A percentile compares a stretch with the other conserved stretches of the same genome.
Evolutionary conservation across 2,888 invertebrate species (phyloP).

Genomic region (Craniophora ligustri): DNA sequence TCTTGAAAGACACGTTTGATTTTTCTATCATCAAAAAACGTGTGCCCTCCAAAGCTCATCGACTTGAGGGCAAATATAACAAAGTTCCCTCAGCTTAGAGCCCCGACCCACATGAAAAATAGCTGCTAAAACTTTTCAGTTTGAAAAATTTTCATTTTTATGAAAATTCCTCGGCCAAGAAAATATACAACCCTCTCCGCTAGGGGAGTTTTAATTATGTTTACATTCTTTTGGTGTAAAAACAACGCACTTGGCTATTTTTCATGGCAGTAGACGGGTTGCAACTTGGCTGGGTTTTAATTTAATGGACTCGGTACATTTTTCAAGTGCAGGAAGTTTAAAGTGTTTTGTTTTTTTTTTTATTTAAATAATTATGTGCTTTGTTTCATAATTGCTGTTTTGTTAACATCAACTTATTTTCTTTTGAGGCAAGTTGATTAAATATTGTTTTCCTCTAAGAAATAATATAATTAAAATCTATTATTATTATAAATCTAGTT

Average conservation of each 20-base stretch:
- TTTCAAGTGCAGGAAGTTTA: slow-evolving; percentile 58
- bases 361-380: neutral
- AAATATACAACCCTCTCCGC: slow-evolving; percentile 49
- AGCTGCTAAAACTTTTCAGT: slow-evolving; percentile 24
- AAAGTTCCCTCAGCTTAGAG: slow-evolving; percentile 23
- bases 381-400: too few relatives aligned
- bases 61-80: slow-evolving; percentile 41
- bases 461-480: too few relatives aligned
- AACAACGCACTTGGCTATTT: slow-evolving; percentile 66
- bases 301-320: slow-evolving; percentile 61
- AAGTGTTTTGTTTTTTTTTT: slow-evolving; percentile 9
- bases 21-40: too few relatives aligned
- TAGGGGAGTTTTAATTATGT: slow-evolving; percentile 77
- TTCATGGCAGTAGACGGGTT: slow-evolving; percentile 55
- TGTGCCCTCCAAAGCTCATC: slow-evolving; percentile 26
- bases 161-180: slow-evolving; percentile 43
- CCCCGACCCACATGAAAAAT: slow-evolving; percentile 32
- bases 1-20: too few relatives aligned
- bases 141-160: slow-evolving; percentile 44
- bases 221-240: slow-evolving; percentile 71
- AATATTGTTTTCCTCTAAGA: too few relatives aligned
- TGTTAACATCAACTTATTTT: too few relatives aligned
- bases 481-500: too few relatives aligned
- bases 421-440: too few relatives aligned
- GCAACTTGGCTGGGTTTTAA: slow-evolving; percentile 52